Percentiles rank a stretch among this genome's conserved stretches.
Evolutionary conservation across 2,888 invertebrate species (phyloP).

Genomic region (Podotricha telesiphe): DNA sequence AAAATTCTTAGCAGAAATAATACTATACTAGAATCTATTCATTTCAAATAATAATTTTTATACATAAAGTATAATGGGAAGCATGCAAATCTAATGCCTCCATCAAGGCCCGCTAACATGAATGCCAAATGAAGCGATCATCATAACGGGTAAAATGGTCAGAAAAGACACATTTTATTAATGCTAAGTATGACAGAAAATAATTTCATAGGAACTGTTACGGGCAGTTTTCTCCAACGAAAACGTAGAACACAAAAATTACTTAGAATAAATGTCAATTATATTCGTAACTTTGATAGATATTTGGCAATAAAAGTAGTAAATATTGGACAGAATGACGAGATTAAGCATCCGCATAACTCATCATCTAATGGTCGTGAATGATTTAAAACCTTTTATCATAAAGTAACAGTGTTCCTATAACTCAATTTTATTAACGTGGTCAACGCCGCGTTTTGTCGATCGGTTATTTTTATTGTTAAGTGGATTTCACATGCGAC

Average conservation of each 20-base stretch:
- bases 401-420: slow-evolving; percentile 78
- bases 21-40: slow-evolving; percentile 61
- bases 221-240: slow-evolving; percentile 54
- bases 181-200: slow-evolving; percentile 70
- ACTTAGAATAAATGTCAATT: slow-evolving; percentile 71
- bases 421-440: slow-evolving; percentile 81
- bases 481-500: slow-evolving; percentile 61
- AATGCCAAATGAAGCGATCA: slow-evolving; percentile 80
- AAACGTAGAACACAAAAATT: slow-evolving; percentile 54
- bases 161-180: slow-evolving; percentile 77
- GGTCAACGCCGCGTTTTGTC: slow-evolving; percentile 75
- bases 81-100: slow-evolving; percentile 79
- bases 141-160: slow-evolving; percentile 78
- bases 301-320: slow-evolving; percentile 80
- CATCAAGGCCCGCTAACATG: slow-evolving; percentile 69
- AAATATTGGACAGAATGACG: slow-evolving; percentile 77
- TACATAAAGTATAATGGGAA: slow-evolving; percentile 60
- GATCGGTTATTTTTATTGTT: slow-evolving; percentile 70
- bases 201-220: slow-evolving; percentile 63
- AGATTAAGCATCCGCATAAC: slow-evolving; percentile 77
- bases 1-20: slow-evolving; percentile 67
- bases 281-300: slow-evolving; percentile 73
- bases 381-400: slow-evolving; percentile 83
- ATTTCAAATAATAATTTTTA: slow-evolving; percentile 54
- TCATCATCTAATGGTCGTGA: slow-evolving; percentile 82